Percentiles rank a stretch among this genome's conserved stretches.
phyloP scores from a whole-genome alignment of 2,113 vertebrate species.

The Alectura lathami region DNA sequence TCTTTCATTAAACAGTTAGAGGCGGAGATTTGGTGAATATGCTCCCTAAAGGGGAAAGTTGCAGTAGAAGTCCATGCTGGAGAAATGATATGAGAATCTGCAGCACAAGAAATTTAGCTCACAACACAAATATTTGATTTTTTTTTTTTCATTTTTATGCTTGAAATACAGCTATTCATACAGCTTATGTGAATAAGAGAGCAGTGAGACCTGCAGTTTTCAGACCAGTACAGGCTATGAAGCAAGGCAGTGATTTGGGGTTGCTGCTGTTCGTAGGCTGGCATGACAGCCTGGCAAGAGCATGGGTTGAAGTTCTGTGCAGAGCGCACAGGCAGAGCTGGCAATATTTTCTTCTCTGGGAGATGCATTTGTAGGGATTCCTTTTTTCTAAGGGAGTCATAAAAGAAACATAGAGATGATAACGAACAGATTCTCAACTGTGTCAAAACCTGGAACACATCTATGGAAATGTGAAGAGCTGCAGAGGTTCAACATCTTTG shows the following conservation, averaged over 20 bases:
- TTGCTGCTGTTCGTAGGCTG: rapidly evolving
- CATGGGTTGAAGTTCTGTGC: rapidly evolving
- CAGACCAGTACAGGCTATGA: background rate
- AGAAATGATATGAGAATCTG: background rate
- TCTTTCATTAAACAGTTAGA: background rate
- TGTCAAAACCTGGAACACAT: background rate
- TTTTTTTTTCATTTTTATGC: background rate
- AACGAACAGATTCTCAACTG: background rate
- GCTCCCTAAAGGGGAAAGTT: background rate
- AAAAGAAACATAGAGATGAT: background rate
- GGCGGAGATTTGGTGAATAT: background rate
- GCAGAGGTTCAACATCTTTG: background rate
- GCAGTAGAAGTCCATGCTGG: background rate
- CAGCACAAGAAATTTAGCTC: background rate
- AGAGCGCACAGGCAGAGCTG: background rate
- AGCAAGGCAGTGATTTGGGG: background rate
- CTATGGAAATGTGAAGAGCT: background rate
- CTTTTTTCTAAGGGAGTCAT: background rate
- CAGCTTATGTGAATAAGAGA: too few relatives aligned
- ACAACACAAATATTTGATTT: background rate
- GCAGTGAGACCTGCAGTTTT: background rate
- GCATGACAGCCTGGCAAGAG: rapidly evolving
- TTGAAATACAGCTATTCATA: background rate
- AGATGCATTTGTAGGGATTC: background rate
- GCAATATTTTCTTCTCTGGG: background rate